Percentiles rank a stretch among this genome's conserved stretches.
phyloP scores from a whole-genome alignment of 2,888 invertebrate species.

The Acleris literana region DNA sequence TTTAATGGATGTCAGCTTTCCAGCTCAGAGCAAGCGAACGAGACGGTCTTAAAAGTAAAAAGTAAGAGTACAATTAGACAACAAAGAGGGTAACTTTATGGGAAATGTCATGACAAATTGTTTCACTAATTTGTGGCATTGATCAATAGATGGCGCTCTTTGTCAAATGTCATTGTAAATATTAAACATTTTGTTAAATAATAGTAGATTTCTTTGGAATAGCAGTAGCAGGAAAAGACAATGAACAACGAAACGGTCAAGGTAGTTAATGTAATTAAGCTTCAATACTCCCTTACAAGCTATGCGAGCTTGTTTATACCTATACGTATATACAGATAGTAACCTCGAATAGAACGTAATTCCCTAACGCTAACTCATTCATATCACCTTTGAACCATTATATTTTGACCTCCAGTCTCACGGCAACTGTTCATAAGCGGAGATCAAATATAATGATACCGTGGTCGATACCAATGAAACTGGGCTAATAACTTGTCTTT shows the following conservation, averaged over 20 bases:
- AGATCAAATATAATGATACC: no score
- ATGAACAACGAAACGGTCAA: no score
- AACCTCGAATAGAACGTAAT: constrained; percentile 23
- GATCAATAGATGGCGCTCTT: neutral
- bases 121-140: neutral
- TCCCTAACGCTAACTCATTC: no score
- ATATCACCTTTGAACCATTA: no score
- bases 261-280: neutral
- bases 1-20: constrained; percentile 8
- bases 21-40: constrained; percentile 10
- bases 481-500: no score
- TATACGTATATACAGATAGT: neutral
- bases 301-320: neutral
- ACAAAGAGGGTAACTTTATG: neutral
- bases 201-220: no score
- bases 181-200: no score
- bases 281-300: neutral
- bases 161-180: neutral
- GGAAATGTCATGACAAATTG: neutral
- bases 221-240: no score
- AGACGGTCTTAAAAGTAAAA: constrained; percentile 18
- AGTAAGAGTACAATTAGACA: neutral
- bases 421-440: no score
- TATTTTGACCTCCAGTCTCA: no score
- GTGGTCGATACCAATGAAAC: no score